Evolutionary conservation across 2,888 invertebrate genomes (phyloP).

Genomic region (Rhagonycha lutea): DNA sequence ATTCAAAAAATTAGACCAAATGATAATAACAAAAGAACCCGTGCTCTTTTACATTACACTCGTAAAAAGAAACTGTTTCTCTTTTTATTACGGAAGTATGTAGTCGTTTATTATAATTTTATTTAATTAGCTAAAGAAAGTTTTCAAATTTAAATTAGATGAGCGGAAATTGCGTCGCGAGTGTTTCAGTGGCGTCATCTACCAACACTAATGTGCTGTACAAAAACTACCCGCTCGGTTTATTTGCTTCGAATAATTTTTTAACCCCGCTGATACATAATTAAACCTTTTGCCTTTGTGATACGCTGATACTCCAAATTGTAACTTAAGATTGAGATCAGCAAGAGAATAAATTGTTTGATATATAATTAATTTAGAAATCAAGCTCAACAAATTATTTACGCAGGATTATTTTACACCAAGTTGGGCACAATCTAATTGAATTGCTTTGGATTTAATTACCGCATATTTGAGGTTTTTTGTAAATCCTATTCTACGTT

Average conservation of each 20-base stretch:
- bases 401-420: not conserved
- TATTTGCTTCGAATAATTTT: not conserved
- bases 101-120: not conserved
- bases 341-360: not conserved
- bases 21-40: not conserved
- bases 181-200: not conserved
- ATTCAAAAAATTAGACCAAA: conserved; percentile 1
- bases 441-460: not conserved
- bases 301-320: not conserved
- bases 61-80: not conserved
- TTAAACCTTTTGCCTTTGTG: not conserved
- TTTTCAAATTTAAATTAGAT: not conserved
- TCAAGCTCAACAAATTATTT: not conserved
- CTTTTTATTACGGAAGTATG: not conserved
- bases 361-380: not conserved
- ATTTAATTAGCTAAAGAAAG: not conserved
- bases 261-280: too few species aligned
- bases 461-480: not conserved
- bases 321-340: not conserved
- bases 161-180: not conserved
- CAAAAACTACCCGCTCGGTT: not conserved
- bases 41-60: not conserved
- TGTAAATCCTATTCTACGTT: not conserved
- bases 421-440: not conserved
- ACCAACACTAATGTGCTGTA: not conserved